Evolutionary conservation across 53 echinoderm and acorn worm species (phyloP), one percentile per base, ranked within the genome.

Genomic region (Antedon mediterranea): DNA sequence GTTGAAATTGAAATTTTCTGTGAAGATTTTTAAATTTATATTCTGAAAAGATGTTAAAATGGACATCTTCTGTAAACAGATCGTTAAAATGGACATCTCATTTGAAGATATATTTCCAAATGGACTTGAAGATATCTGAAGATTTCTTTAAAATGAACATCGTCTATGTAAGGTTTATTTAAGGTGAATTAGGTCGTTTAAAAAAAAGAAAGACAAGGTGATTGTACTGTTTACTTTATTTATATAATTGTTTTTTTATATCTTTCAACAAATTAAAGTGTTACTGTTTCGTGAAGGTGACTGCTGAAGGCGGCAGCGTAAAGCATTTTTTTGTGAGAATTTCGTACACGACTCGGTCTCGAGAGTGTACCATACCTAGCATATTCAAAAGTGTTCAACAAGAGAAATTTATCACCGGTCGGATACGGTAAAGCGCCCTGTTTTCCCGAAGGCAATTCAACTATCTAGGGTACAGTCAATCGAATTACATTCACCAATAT

Each of bases 181-280:
- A n/a, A n/a, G n/a, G 57, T 57, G 7, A 57, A 57, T 26, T 57
- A 57, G 57, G 57, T 18, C 57, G 57, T 11, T 15, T 18, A 23
- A 23, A 57, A 57, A 6, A 57, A 57, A 57, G 6, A 57, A 8
- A 11, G 11, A 2, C 3, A 57, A 18, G 57, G 57, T 57, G 7
- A 57, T 57, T 57, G 57, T 57, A 57, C 57, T 57, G 57, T 57
- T n/a, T n/a, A n/a, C n/a, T 57, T 26, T 26, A 57, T 57, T 57
- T 57, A 57, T 15, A 57, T 57, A 23, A 2, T 26, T 18, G 57
- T n/a, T n/a, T 57, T 8, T 23, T 23, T 3, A 2, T 57, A 57
- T 57, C 57, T 57, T 57, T 57, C 57, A 57, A 57, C 57, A 57
- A 57, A 57, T 57, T 57, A 57, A 57, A 57, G 57, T 57, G 57